A percentile compares a stretch with the other conserved stretches of the same genome.
Evolutionary conservation across 1,140 invertebrate genomes (phyloP).

Genomic region (Phenacoccus solenopsis): DNA sequence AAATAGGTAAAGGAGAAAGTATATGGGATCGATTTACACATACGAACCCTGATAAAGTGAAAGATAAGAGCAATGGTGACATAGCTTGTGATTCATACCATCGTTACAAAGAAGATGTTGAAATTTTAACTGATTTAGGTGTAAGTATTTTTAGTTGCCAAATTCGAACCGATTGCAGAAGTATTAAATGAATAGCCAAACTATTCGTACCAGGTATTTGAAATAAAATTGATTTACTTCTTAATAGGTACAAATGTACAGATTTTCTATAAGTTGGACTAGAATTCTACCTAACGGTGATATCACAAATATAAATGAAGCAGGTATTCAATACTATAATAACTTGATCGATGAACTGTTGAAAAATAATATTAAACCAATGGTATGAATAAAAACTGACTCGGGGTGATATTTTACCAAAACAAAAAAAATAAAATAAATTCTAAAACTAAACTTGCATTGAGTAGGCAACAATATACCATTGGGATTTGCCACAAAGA

Average conservation of each 20-base stretch:
- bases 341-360: conserved; percentile 47
- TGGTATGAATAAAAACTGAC: conserved; percentile 33
- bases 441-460: not conserved
- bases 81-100: conserved; percentile 46
- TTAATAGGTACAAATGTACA: conserved; percentile 40
- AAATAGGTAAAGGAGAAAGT: conserved; percentile 32
- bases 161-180: too few relatives aligned
- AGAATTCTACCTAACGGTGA: conserved; percentile 49
- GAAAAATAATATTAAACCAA: conserved; percentile 38
- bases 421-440: not conserved
- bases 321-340: conserved; percentile 52
- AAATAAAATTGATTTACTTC: not conserved
- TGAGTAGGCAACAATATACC: conserved; percentile 37
- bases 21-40: conserved; percentile 32
- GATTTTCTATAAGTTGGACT: conserved; percentile 59
- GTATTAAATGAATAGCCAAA: too few relatives aligned
- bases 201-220: too few relatives aligned
- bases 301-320: conserved; percentile 41
- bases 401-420: not conserved
- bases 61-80: conserved; percentile 43
- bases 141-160: too few relatives aligned
- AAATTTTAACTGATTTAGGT: conserved; percentile 35
- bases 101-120: conserved; percentile 41
- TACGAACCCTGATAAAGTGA: conserved; percentile 35
- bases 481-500: conserved; percentile 40